Evolutionary conservation across 2,888 invertebrate species (phyloP).

Genomic region (Metacarcinus magister): DNA sequence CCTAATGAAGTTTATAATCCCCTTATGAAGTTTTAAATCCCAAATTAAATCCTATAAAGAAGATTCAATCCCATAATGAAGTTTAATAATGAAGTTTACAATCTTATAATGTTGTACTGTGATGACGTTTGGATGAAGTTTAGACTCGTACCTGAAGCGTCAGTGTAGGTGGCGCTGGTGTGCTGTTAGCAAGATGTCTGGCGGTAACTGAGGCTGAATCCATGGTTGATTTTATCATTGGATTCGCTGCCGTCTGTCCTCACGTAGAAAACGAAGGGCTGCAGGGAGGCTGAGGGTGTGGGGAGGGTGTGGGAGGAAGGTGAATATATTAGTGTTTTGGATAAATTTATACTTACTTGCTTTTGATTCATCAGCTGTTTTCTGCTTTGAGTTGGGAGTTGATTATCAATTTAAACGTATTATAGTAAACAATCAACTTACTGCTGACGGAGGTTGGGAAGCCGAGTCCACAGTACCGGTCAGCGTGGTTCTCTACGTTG

Average conservation of each 20-base stretch:
- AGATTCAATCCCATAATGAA: background rate
- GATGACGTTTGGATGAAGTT: background rate
- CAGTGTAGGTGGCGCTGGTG: background rate
- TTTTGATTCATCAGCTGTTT: background rate
- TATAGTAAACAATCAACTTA: constrained; percentile 84
- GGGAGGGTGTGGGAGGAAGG: background rate
- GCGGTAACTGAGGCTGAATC: constrained; percentile 90
- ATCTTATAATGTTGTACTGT: background rate
- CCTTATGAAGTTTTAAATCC: too few species aligned
- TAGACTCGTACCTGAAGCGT: background rate
- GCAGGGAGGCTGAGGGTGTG: constrained; percentile 86
- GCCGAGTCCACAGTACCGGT: constrained; percentile 91
- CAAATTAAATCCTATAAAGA: background rate
- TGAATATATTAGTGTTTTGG: background rate
- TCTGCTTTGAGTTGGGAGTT: background rate
- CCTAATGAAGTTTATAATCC: too few species aligned
- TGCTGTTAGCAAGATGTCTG: constrained; percentile 84
- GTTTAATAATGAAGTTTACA: background rate
- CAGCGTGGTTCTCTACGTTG: constrained; percentile 84
- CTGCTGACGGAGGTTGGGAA: constrained; percentile 88
- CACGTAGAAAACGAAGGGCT: constrained; percentile 91
- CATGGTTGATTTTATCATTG: constrained; percentile 89
- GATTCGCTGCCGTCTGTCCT: constrained; percentile 88
- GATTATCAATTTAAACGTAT: too few species aligned
- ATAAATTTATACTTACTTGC: background rate